Conservation (phyloP, 2,797 vertebrate species). For the Mus caroli region DNA sequence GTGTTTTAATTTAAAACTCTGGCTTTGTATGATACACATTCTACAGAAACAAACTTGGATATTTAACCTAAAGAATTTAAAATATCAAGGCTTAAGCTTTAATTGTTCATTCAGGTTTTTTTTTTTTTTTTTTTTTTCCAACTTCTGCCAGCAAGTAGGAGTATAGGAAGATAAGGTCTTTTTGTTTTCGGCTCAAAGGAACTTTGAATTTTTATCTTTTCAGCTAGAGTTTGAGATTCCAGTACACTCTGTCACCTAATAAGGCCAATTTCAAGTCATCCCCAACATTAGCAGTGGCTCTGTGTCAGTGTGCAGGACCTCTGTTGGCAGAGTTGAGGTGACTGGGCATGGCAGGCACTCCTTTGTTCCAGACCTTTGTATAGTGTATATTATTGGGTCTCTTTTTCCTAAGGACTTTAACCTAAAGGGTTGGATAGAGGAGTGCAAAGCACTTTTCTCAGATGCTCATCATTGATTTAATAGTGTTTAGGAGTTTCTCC, state of each 20-base stretch:
- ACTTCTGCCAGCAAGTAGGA: slow-evolving; percentile 41
- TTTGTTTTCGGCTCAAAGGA: slow-evolving; percentile 26
- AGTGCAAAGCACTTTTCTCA: slow-evolving; percentile 19
- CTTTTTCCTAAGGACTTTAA: not conserved
- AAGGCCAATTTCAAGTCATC: slow-evolving; percentile 34
- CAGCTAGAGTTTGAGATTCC: slow-evolving; percentile 15
- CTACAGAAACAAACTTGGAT: slow-evolving; percentile 54
- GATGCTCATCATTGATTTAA: not conserved
- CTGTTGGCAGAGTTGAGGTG: not conserved
- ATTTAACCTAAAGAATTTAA: slow-evolving; percentile 49
- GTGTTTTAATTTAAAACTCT: slow-evolving; percentile 44
- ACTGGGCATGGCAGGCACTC: not conserved
- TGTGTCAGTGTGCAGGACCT: not conserved
- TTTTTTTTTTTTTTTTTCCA: not conserved
- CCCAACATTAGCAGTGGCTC: not conserved
- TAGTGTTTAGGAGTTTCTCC: slow-evolving; percentile 47
- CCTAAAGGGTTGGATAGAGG: not conserved
- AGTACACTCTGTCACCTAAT: slow-evolving; percentile 43
- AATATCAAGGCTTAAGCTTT: slow-evolving; percentile 45
- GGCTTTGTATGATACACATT: not conserved
- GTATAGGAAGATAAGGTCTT: slow-evolving; percentile 21
- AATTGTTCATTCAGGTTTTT: not conserved
- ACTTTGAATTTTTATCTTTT: slow-evolving; percentile 55
- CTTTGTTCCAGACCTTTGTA: not conserved
- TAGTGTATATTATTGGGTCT: slow-evolving; percentile 29